Conservation (phyloP, 2,113 vertebrate genomes). For the Alouatta palliata region DNA sequence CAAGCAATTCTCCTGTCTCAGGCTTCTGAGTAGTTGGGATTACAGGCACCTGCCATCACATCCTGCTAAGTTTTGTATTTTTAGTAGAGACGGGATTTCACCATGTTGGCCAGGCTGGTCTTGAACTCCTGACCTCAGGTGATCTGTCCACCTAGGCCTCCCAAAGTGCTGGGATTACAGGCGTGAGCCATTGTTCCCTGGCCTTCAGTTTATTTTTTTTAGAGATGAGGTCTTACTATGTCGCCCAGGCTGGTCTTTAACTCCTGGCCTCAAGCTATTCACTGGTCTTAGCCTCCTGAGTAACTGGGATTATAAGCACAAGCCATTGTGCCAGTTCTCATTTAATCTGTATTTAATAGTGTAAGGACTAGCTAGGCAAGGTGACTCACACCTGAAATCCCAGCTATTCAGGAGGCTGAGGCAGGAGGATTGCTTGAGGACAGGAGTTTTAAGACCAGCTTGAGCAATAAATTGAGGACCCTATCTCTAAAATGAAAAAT, state of each 20-base stretch:
- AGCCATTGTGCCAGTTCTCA: neutral
- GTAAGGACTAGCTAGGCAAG: neutral
- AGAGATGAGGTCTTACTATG: no score
- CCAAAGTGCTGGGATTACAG: no score
- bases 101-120: no score
- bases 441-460: neutral
- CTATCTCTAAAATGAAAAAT: neutral
- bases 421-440: neutral
- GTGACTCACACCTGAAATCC: neutral
- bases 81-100: no score
- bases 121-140: no score
- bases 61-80: neutral
- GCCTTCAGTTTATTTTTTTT: no score
- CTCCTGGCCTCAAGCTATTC: no score
- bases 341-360: constrained; percentile 29
- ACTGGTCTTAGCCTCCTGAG: no score
- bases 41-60: neutral
- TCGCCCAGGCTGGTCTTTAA: no score
- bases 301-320: no score
- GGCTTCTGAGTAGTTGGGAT: neutral
- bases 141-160: no score
- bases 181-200: no score
- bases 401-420: neutral
- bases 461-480: neutral
- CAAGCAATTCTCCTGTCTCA: neutral